These are phyloP conservation scores for Reticulitermes lucifugus DNA, from an alignment of 2,888 invertebrate species.

Conservation along the genomic window DNA sequence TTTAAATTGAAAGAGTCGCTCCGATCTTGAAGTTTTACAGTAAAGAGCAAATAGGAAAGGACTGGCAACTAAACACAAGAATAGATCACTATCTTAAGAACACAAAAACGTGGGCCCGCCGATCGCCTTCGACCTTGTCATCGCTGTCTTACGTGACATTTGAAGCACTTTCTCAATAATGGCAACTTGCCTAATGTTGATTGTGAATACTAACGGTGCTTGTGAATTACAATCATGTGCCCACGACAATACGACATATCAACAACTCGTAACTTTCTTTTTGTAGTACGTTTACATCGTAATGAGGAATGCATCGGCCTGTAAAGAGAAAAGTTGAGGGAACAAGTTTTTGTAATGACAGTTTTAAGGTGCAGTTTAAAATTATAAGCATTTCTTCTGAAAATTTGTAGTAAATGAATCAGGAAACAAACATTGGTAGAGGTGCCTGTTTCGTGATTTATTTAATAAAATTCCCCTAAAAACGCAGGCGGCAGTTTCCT, in stretches of 20 bases:
- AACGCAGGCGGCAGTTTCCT: no score
- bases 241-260: not conserved
- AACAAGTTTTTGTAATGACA: no score
- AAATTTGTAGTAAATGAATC: no score
- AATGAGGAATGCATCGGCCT: not conserved
- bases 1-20: no score
- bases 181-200: slow-evolving; percentile 8
- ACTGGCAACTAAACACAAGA: no score
- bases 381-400: no score
- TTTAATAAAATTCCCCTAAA: no score
- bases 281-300: not conserved
- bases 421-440: no score
- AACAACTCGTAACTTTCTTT: not conserved
- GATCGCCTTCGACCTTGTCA: not conserved
- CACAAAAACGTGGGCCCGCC: not conserved
- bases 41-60: no score
- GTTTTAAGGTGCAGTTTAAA: no score
- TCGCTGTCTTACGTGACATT: not conserved
- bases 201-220: not conserved
- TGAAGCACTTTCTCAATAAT: not conserved
- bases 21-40: no score
- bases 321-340: not conserved
- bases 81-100: not conserved
- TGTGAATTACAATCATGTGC: not conserved
- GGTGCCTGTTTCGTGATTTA: no score